Evolutionary conservation across 2,888 invertebrate species (phyloP), one percentile per base, ranked within the genome.

Genomic region (Melinaea menophilus): DNA sequence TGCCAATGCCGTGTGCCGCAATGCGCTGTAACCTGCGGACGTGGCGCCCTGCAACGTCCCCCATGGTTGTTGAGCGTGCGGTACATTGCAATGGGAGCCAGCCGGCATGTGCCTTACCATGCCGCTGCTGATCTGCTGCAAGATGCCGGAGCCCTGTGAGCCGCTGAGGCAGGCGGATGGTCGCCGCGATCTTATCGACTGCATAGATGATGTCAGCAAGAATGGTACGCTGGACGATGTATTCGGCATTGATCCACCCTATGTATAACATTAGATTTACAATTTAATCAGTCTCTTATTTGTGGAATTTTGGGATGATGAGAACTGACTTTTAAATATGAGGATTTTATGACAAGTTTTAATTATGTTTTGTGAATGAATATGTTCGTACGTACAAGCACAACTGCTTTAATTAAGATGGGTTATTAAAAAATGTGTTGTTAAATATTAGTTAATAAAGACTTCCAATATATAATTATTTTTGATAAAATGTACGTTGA

Each of bases 191-290:
- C 94, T 83, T 94, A 95, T 82, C 47, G 88, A 88, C 75, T 85
- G 85, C 86, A 85, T 85, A 61, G 88, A 88, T 47, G 88, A 94
- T 75, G 95, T 95, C 78, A 96, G 92, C 86, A 97, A 92, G 87
- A 95, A 96, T 72, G 96, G 96, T 71, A 96, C 96, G 86, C 96
- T 96, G 88, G 95, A 95, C 77, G 96, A 96, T 67, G 96, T 96
- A 85, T 96, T 96, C 77, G 97, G 96, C 95, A 96, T 95, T 73
- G 96, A 96, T 76, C 96, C 96, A 79, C 96, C 95, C 96, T 96
- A 92, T 4, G 76, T 69, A 73, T 66, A 69, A 68, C 41, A 55
- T 58, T 45, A 55, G 7, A 59, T 56, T 66, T 37, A 63, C 61
- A 54, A 9, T 35, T 60, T 34, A 9, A 41, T 41, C 7, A 37